Evolutionary conservation across 2,113 vertebrate species (phyloP).

Genomic region (Hyperopisus bebe): DNA sequence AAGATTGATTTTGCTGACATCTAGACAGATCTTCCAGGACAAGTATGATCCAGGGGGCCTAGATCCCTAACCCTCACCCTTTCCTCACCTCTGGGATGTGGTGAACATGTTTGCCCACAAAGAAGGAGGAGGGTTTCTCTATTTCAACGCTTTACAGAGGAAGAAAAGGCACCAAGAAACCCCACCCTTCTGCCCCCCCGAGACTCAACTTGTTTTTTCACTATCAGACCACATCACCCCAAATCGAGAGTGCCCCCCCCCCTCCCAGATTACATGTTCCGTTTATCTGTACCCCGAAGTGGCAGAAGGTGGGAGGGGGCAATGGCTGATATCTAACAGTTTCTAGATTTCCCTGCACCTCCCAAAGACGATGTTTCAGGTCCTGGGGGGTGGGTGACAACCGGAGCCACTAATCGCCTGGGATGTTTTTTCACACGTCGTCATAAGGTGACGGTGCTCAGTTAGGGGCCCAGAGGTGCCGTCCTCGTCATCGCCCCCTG

Average conservation of each 20-base stretch:
- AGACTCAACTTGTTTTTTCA: not conserved
- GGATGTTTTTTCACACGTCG: slow-evolving; percentile 18
- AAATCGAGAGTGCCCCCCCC: not conserved
- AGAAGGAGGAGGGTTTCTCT: not conserved
- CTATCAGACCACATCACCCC: not conserved
- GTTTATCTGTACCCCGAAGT: not conserved
- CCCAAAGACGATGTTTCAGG: not conserved
- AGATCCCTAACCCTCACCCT: not conserved
- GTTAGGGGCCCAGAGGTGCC: not conserved
- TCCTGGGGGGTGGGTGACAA: not conserved
- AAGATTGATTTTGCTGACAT: not conserved
- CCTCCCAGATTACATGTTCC: not conserved
- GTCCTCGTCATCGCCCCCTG: not conserved
- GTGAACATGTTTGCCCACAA: not conserved
- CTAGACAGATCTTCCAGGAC: not conserved
- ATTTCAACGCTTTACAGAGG: not conserved
- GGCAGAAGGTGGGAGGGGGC: not conserved
- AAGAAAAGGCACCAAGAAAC: not conserved
- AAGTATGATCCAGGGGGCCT: not conserved
- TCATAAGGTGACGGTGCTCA: not conserved
- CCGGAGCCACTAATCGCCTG: not conserved
- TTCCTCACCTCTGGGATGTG: not conserved
- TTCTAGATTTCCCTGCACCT: not conserved
- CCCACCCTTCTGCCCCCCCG: not conserved
- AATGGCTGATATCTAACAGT: not conserved